These are phyloP conservation scores for Scelioninae gen. 2 DNA, from an alignment of 2,888 invertebrate species.

Conservation along the genomic window DNA sequence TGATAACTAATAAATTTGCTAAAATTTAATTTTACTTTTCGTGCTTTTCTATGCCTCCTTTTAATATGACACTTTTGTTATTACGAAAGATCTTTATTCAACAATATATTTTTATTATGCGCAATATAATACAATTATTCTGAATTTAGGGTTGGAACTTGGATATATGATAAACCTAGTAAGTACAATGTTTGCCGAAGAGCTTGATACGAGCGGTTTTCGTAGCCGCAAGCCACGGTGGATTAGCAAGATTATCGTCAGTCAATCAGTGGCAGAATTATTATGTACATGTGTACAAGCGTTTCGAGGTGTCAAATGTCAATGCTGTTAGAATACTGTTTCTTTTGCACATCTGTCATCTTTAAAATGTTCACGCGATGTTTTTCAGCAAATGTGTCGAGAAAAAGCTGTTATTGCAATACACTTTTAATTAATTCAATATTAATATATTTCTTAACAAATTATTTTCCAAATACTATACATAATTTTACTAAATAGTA, in stretches of 20 bases:
- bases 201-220: slow-evolving; percentile 69
- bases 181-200: slow-evolving; percentile 68
- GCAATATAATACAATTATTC: slow-evolving; percentile 43
- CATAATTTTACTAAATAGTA: too few species aligned
- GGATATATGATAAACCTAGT: slow-evolving; percentile 42
- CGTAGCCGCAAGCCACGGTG: slow-evolving; percentile 56
- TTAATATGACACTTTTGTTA: too few species aligned
- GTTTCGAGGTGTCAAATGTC: slow-evolving; percentile 72
- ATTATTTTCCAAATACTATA: too few species aligned
- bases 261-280: slow-evolving; percentile 68
- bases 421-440: too few species aligned
- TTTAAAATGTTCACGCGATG: too few species aligned
- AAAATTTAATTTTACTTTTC: too few species aligned
- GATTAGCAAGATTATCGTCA: slow-evolving; percentile 74
- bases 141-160: slow-evolving; percentile 40
- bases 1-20: too few species aligned
- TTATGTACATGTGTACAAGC: slow-evolving; percentile 34
- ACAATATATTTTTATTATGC: slow-evolving; percentile 29
- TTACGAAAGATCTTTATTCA: slow-evolving; percentile 21
- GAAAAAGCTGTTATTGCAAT: too few species aligned
- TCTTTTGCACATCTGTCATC: slow-evolving; percentile 43
- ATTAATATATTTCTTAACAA: too few species aligned
- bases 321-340: slow-evolving; percentile 61
- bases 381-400: too few species aligned
- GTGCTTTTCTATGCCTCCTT: too few species aligned